Base-by-base conservation (phyloP, 2,888 invertebrate genomes). In the Acheta domesticus region DNA sequence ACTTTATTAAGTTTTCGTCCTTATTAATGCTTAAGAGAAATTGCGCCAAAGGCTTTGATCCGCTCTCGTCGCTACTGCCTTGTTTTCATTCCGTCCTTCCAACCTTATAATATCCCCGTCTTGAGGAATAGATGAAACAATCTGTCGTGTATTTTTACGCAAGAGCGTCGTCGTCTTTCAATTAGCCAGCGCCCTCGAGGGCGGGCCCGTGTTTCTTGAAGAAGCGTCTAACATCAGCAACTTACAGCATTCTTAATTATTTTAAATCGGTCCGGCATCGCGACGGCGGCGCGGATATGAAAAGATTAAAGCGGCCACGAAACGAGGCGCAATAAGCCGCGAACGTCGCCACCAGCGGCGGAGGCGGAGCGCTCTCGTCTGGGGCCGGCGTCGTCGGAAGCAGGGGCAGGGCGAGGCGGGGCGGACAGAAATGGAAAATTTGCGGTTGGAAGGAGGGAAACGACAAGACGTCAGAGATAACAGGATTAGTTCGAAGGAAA, bases 191-290 rank as follows among this genome's bases (percentile, higher is more conserved):
- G 16, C n/a, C 62, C n/a, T 62, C 12, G n/a, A 62, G 14, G 62
- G 14, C 12, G 62, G 62, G n/a, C 62, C 62, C 62, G 62, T 36
- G 62, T n/a, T 14, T 62, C 62, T 62, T 62, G n/a, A n/a, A 62
- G 62, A n/a, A 19, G 62, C 62, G 62, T 12, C 62, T 62, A 14
- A 62, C 62, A 12, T 62, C 62, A 62, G 62, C 62, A 62, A 62
- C 62, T 62, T 62, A 62, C 62, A n/a, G n/a, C 62, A 62, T 62
- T 62, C 62, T 62, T 62, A 62, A 62, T 62, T 62, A 62, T 62
- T 62, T 62, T 62, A 5, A 62, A 62, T 62, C 62, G 62, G 62
- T 11, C 62, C 62, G 62, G n/a, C 16, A 11, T n/a, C 16, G n/a
- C 62, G 62, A 19, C 62, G 62, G 62, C 16, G 62, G 62, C 16